Percentiles rank a stretch among this genome's conserved stretches.
Conservation (phyloP, 2,113 vertebrate species). For the Taxidea taxus region DNA sequence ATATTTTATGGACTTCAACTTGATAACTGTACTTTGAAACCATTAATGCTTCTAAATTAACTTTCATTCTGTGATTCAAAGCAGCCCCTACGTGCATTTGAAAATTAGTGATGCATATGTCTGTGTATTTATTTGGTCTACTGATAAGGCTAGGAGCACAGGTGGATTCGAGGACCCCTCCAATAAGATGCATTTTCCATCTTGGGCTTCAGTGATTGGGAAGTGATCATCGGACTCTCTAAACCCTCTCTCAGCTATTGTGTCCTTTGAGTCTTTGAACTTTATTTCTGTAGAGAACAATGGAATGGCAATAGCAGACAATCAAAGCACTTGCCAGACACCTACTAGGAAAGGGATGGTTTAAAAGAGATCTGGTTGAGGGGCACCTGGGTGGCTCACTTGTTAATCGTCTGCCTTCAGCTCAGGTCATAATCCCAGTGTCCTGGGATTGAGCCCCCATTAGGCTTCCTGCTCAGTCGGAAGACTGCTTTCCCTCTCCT, state of each 20-base stretch:
- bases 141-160: neutral
- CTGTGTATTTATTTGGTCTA: neutral
- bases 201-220: neutral
- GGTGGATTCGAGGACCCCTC: neutral
- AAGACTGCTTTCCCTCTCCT: no score
- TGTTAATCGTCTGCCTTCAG: no score
- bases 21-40: neutral
- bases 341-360: neutral
- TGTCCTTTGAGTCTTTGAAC: neutral
- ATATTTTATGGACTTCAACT: neutral
- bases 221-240: neutral
- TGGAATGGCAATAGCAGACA: neutral
- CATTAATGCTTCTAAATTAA: neutral
- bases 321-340: neutral
- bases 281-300: conserved; percentile 10
- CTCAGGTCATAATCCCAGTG: no score
- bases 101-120: neutral
- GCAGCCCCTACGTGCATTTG: neutral
- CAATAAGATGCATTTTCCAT: neutral
- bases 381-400: no score
- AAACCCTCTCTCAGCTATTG: neutral
- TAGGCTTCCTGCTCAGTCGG: no score
- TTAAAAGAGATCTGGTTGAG: neutral
- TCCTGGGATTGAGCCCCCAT: no score
- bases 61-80: neutral